Percentiles rank a stretch among this genome's conserved stretches.
phyloP scores from a whole-genome alignment of 2,888 invertebrate species.

The Atethmia centrago region DNA sequence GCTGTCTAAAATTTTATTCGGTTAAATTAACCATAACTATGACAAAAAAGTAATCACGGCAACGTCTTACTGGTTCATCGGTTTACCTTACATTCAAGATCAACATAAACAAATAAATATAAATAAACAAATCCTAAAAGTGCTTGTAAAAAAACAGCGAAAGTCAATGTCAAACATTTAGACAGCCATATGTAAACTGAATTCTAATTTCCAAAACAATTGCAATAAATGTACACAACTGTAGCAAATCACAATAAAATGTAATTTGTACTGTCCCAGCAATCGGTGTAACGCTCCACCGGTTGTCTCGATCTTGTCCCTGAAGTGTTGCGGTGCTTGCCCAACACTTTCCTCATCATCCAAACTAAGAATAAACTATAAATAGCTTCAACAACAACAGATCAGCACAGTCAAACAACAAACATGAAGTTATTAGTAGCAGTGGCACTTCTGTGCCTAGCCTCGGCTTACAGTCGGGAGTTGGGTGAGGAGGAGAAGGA shows the following conservation, averaged over 20 bases:
- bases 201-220: conserved; percentile 51
- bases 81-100: conserved; percentile 13
- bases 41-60: conserved; percentile 16
- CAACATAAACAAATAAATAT: not conserved
- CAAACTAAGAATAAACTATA: conserved; percentile 87
- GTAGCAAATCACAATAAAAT: conserved; percentile 71
- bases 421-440: conserved; percentile 86
- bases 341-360: conserved; percentile 84
- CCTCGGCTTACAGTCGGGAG: conserved; percentile 82
- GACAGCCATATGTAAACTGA: conserved; percentile 39
- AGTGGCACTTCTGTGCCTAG: conserved; percentile 83
- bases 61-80: conserved; percentile 34
- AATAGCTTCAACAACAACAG: conserved; percentile 77
- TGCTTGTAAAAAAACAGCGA: not conserved
- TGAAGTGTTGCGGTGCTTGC: conserved; percentile 81
- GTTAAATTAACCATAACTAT: conserved; percentile 37
- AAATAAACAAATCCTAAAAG: not conserved
- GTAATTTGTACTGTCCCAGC: conserved; percentile 71
- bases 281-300: conserved; percentile 82
- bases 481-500: conserved; percentile 83
- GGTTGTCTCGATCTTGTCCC: conserved; percentile 79
- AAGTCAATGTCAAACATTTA: conserved; percentile 12
- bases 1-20: not conserved
- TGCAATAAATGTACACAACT: conserved; percentile 57
- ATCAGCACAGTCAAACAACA: conserved; percentile 76